Percentiles rank a stretch among this genome's conserved stretches.
These are phyloP conservation scores for Geotrypetes seraphini DNA, from an alignment of 2,797 vertebrate genomes.

Conservation along the genomic window DNA sequence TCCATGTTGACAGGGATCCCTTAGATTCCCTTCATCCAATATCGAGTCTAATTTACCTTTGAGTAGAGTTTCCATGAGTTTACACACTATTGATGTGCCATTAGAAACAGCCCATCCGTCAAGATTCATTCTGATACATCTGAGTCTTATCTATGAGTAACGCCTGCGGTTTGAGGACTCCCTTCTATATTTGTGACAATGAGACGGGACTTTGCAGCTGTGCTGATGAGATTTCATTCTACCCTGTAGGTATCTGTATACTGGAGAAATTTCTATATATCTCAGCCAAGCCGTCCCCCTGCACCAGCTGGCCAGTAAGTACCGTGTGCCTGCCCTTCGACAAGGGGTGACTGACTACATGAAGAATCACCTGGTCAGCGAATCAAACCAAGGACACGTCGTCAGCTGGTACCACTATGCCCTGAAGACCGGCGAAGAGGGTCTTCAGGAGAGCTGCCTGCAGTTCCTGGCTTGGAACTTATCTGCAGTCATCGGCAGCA, in stretches of 20 bases:
- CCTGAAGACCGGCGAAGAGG: conserved; percentile 61
- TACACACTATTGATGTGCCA: no score
- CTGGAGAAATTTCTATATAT: conserved; percentile 76
- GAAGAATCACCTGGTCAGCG: conserved; percentile 78
- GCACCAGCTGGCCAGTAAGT: conserved; percentile 86
- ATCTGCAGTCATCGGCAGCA: conserved; percentile 74
- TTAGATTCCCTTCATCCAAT: no score
- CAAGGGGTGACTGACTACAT: conserved; percentile 84
- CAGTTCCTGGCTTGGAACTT: conserved; percentile 95
- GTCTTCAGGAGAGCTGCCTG: conserved; percentile 80
- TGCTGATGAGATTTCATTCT: no score
- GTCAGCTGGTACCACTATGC: conserved; percentile 93
- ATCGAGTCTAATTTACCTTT: no score
- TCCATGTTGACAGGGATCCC: no score
- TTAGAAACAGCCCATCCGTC: no score
- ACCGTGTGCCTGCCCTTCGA: conserved; percentile 72
- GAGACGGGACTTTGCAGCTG: no score
- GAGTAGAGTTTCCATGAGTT: no score
- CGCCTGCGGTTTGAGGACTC: no score
- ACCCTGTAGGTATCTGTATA: conserved; percentile 80
- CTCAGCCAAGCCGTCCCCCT: conserved; percentile 82
- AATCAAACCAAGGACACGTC: conserved; percentile 78
- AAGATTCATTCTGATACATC: no score
- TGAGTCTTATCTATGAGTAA: no score
- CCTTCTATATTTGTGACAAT: no score